Evolutionary conservation across 2,888 invertebrate genomes (phyloP), one percentile per base, ranked within the genome.

Genomic region (Lasius fuliginosus): DNA sequence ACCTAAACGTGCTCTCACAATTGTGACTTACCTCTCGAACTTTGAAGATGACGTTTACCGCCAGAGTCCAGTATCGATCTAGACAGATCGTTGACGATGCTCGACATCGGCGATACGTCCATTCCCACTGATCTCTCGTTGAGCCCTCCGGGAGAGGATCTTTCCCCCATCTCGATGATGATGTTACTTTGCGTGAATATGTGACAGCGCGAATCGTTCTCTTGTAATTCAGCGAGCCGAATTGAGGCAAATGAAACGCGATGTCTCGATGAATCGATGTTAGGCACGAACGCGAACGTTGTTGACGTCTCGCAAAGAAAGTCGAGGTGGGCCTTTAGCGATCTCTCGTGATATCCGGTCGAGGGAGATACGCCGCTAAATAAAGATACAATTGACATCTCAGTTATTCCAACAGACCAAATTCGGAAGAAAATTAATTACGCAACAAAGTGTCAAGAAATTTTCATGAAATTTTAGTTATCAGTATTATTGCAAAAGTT

Each of bases 41-140:
- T 11, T 23, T n/a, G 30, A 49, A 27, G 3, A 27, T 27, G 15
- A 30, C n/a, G 60, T 23, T 73, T 74, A 33, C 12, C 15, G 9
- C 58, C 75, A 6, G 5, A 88, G 88, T 74, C 60, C 1, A 93
- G 86, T 6, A 90, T 87, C 0, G 93, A 92, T 33, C 86, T 92
- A 81, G 88, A 85, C 30, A 93, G 77, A 68, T 88, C 91, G 2
- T 77, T 87, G 46, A 89, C 88, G 33, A 93, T 94, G 46, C 82
- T 90, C 5, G 93, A 86, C 33, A 94, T 88, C 18, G 94, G 94
- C 6, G 93, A 94, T 9, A 86, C 65, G 15, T 87, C 62, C 62
- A 73, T 33, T 12, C 11, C 56, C 12, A 60, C 6, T 3, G 58
- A 27, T 33, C 75, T 64, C 18, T 86, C 60, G 15, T 64, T 3